A percentile compares a stretch with the other conserved stretches of the same genome.
Conservation (phyloP, 2,888 invertebrate species). For the Tetragonisca angustula region DNA sequence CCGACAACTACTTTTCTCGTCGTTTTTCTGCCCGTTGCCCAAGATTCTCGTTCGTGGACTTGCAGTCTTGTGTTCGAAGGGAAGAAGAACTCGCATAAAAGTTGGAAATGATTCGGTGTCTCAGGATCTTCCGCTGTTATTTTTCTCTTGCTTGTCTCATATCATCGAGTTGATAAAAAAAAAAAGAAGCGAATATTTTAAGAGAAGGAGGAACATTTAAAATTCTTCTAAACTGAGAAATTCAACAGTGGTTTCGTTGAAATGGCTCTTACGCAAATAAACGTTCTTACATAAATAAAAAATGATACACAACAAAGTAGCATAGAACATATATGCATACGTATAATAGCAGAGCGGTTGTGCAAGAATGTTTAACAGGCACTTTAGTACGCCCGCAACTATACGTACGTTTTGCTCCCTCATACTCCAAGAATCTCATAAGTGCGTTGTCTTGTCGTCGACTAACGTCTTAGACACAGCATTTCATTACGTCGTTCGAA, state of each 20-base stretch:
- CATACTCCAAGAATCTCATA: constrained; percentile 69
- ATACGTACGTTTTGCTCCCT: constrained; percentile 40
- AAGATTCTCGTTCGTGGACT: constrained; percentile 50
- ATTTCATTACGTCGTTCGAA: constrained; percentile 72
- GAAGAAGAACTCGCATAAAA: not conserved
- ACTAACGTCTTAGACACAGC: constrained; percentile 69
- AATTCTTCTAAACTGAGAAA: too few relatives aligned
- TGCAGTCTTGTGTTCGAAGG: not conserved
- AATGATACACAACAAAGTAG: too few relatives aligned
- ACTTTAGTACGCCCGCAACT: constrained; percentile 16
- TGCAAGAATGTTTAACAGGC: constrained; percentile 42
- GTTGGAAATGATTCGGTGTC: constrained; percentile 13
- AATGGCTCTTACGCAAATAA: not conserved
- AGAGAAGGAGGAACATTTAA: not conserved
- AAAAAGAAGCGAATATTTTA: not conserved
- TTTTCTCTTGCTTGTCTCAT: not conserved
- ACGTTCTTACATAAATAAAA: not conserved
- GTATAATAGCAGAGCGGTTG: not conserved
- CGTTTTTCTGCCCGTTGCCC: constrained; percentile 64
- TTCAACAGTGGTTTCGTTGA: not conserved
- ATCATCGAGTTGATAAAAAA: not conserved
- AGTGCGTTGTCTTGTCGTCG: constrained; percentile 81
- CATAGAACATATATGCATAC: constrained; percentile 6
- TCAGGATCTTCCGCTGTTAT: constrained; percentile 12
- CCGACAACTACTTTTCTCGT: constrained; percentile 70